Base-by-base conservation (phyloP, 2,888 invertebrate species). In the Morpho achilles region DNA sequence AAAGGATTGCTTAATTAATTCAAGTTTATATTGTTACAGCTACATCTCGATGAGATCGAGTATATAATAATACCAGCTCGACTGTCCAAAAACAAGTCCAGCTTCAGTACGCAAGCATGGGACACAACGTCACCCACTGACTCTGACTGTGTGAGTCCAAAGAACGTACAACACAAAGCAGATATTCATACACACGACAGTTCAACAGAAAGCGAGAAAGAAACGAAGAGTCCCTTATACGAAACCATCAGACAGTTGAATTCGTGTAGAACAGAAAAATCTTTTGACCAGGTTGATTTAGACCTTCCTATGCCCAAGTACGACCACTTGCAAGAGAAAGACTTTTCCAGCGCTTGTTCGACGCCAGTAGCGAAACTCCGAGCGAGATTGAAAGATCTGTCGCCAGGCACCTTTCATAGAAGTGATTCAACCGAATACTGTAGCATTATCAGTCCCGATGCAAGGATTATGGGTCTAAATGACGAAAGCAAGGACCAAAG, bases 371-470 rank as follows among this genome's bases (percentile, higher is more conserved):
- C 82, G 9, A 88, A 85, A 61, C 67, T 87, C 1, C 75, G 76
- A 44, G 76, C 84, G 1, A 74, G 81, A 32, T 75, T 85, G 7
- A 87, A 79, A 69, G 84, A 87, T 10, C 69, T 82, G 7, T 82
- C 89, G 0, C 87, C 89, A 16, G 82, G 82, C 53, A 67, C 73
- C 0, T 69, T 90, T 40, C 85, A 91, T 32, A 80, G 80, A 64
- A 90, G 89, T 60, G 91, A 91, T 67, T 91, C 91, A 0, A 91
- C 91, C 0, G 90, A 91, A 69, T 91, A 91, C 64, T 91, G 91
- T 62, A 90, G 89, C 58, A 82, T 91, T 53, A 66, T 87, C 1
- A 90, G 90, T 62, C 90, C 91, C 0, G 87, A 88, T 53, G 62
- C 63, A 16, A 67, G 68, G 5, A 74, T 78, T 62, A 75, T 81